These are phyloP conservation scores for Vulpes ferrilata DNA, from an alignment of 2,113 vertebrate genomes.

Conservation along the genomic window DNA sequence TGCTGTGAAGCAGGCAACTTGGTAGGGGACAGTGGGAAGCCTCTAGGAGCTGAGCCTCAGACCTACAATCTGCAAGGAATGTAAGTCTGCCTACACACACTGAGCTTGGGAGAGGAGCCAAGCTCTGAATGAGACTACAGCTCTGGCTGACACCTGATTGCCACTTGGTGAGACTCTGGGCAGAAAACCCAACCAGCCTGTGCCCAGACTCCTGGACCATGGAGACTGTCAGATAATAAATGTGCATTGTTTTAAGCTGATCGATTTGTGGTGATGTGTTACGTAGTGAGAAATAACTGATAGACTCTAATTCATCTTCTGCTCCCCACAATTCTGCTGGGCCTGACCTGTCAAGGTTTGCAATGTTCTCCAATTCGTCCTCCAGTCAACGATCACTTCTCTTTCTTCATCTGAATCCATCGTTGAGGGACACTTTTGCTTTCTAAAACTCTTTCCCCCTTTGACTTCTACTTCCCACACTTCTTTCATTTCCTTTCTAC, in stretches of 20 bases:
- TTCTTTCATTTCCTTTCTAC: neutral
- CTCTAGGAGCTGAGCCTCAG: neutral
- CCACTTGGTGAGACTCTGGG: neutral
- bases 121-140: neutral
- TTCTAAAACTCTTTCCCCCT: neutral
- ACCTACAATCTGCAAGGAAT: neutral
- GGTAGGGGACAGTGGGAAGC: no score
- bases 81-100: neutral
- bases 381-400: neutral
- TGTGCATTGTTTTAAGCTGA: neutral
- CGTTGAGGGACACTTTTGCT: neutral
- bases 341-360: neutral
- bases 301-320: neutral
- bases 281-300: neutral
- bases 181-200: neutral
- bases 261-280: neutral
- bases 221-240: neutral
- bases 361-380: neutral
- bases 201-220: neutral
- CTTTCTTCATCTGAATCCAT: neutral
- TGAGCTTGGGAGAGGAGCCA: neutral
- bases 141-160: neutral
- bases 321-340: neutral
- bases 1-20: no score
- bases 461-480: neutral